Percentiles rank a stretch among this genome's conserved stretches.
phyloP scores from a whole-genome alignment of 2,797 vertebrate species.

The Mormyrops boulengeri region DNA sequence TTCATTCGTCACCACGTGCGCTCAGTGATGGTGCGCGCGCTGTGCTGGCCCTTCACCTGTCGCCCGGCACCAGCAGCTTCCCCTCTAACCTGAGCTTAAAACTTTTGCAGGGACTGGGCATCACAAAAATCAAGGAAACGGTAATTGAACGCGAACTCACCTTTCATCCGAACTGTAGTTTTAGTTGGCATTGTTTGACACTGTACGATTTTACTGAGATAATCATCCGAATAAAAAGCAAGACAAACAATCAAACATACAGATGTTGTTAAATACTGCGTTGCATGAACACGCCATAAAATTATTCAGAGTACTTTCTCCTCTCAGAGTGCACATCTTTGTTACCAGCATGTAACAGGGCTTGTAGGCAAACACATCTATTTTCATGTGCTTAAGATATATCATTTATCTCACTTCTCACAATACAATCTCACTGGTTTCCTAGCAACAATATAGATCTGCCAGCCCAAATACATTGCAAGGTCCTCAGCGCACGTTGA shows the following conservation, averaged over 20 bases:
- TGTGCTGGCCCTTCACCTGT: too few relatives aligned
- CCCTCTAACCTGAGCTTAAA: background rate
- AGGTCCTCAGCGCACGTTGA: background rate
- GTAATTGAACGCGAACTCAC: background rate
- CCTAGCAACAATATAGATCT: constrained; percentile 9
- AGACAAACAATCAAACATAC: background rate
- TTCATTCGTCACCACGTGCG: background rate
- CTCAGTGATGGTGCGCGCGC: background rate
- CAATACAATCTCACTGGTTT: background rate
- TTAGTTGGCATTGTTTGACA: background rate
- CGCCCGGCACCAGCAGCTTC: too few relatives aligned
- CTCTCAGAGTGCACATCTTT: background rate
- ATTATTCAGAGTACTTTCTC: background rate
- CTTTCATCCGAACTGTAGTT: background rate
- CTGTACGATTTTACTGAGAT: background rate
- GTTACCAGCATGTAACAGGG: background rate
- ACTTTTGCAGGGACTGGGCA: too few relatives aligned
- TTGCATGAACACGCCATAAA: background rate
- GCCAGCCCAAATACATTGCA: background rate
- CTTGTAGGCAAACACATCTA: background rate
- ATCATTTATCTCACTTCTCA: background rate
- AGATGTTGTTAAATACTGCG: background rate
- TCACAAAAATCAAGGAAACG: too few relatives aligned
- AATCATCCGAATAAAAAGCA: background rate
- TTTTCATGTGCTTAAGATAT: background rate